A percentile compares a stretch with the other conserved stretches of the same genome.
These are phyloP conservation scores for Darevskia mixta DNA, from an alignment of 2,797 vertebrate species.

Conservation along the genomic window DNA sequence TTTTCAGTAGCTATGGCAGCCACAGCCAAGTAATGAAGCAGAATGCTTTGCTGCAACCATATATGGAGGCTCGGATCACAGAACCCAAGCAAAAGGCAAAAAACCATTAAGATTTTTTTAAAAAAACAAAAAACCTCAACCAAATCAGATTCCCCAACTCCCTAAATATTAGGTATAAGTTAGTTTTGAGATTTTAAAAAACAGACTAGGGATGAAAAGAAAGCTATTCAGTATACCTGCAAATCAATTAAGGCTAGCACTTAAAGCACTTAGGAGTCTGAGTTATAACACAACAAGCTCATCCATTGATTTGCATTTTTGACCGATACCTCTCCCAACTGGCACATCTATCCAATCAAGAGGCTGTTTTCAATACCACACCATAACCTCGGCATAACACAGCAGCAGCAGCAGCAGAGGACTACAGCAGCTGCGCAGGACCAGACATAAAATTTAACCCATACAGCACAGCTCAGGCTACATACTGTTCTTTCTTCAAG, in stretches of 20 bases:
- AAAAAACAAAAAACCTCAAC: background rate
- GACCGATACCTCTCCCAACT: slow-evolving; percentile 29
- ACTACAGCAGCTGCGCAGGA: background rate
- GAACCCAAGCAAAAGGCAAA: slow-evolving; percentile 41
- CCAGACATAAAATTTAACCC: background rate
- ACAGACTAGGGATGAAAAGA: slow-evolving; percentile 29
- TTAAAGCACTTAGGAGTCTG: slow-evolving; percentile 23
- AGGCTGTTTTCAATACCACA: slow-evolving; percentile 3
- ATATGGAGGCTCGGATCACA: slow-evolving; percentile 47
- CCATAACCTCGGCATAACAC: slow-evolving; percentile 29
- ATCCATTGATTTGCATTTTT: slow-evolving; percentile 8
- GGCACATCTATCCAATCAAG: background rate
- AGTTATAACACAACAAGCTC: slow-evolving; percentile 24
- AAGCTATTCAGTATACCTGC: slow-evolving; percentile 25
- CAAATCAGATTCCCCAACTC: background rate
- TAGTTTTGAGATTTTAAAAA: slow-evolving; percentile 4
- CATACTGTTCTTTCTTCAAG: background rate
- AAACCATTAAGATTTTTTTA: slow-evolving; percentile 17
- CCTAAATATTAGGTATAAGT: slow-evolving; percentile 2
- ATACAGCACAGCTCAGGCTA: background rate
- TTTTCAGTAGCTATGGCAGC: slow-evolving; percentile 73
- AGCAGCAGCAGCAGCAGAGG: slow-evolving; percentile 28
- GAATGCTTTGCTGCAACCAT: slow-evolving; percentile 58
- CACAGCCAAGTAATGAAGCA: slow-evolving; percentile 40
- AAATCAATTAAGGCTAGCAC: slow-evolving; percentile 29